Base-by-base conservation (phyloP, 1,140 invertebrate genomes). In the Heliconius himera region DNA sequence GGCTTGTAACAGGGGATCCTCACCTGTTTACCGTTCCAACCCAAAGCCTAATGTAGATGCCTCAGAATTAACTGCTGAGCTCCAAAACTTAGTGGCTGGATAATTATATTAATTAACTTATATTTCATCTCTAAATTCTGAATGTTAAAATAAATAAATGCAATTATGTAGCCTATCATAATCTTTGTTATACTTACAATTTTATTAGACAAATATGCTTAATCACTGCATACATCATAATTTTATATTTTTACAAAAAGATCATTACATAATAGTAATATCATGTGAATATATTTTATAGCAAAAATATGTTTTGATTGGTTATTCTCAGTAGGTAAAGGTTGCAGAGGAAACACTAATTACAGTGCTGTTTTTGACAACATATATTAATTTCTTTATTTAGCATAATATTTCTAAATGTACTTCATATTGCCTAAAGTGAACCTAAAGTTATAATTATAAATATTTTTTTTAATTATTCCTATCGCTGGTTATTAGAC, bases 1-100 rank as follows among this genome's bases (percentile, higher is more conserved):
- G 90, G 96, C 95, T 38, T 98, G 97, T 84, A 95, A 96, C 11
- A 95, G 96, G 83, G 94, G 96, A 41, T 51, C 49, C 49, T 95
- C 87, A 2, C 90, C 95, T 6, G 70, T 86, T 8, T 16, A 26
- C 22, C 60, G 26, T 56, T 81, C 79, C 18, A 90, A 90, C 77
- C 71, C 84, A 49, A 94, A 94, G 83, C 79, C 83, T 4, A 90
- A 88, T 41, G 92, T 95, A 41, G 95, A 95, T 80, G 83, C 93
- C 4, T 82, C 88, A 13, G 94, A 95, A 75, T 82, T 95, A 33
- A 95, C 93, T 82, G 80, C 92, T 26, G 92, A 95, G 77, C 87
- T 95, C 49, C 94, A 95, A 89, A 94, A 95, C 82, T 86, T 94
- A 33, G 88, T 94, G 51, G 88, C 90, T 49, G 90, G 91, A 85